A percentile compares a stretch with the other conserved stretches of the same genome.
phyloP scores from a whole-genome alignment of 2,113 vertebrate genomes.

The Bucco capensis region DNA sequence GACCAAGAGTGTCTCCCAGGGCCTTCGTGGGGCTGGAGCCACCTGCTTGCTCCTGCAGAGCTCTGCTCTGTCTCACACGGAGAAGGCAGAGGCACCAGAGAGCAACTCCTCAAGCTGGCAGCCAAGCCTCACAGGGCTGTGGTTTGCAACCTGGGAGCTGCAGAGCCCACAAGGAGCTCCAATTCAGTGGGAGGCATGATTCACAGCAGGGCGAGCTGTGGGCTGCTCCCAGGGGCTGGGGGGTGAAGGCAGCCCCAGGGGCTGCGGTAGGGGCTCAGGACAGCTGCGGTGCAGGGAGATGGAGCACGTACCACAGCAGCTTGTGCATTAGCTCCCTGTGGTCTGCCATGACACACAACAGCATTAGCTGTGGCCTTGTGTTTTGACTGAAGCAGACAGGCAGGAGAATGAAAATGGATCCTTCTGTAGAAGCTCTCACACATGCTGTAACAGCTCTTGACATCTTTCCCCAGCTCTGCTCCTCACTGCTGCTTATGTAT shows the following conservation, averaged over 20 bases:
- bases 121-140: background rate
- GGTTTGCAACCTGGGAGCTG: background rate
- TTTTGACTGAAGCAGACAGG: conserved; percentile 50
- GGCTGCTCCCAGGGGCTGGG: background rate
- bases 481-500: background rate
- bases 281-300: background rate
- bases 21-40: accelerated
- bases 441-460: background rate
- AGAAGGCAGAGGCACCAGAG: background rate
- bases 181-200: background rate
- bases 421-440: background rate
- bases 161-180: background rate
- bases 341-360: background rate
- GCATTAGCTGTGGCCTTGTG: background rate
- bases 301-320: background rate
- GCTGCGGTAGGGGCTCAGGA: background rate
- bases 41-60: too few relatives aligned
- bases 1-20: accelerated
- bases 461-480: background rate
- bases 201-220: background rate
- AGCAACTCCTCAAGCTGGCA: background rate
- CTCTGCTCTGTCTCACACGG: accelerated
- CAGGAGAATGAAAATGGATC: conserved; percentile 41
- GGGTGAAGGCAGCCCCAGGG: background rate
- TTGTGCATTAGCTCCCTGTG: background rate